These are phyloP conservation scores for Clangula hyemalis DNA, from an alignment of 2,797 vertebrate species.

Conservation along the genomic window DNA sequence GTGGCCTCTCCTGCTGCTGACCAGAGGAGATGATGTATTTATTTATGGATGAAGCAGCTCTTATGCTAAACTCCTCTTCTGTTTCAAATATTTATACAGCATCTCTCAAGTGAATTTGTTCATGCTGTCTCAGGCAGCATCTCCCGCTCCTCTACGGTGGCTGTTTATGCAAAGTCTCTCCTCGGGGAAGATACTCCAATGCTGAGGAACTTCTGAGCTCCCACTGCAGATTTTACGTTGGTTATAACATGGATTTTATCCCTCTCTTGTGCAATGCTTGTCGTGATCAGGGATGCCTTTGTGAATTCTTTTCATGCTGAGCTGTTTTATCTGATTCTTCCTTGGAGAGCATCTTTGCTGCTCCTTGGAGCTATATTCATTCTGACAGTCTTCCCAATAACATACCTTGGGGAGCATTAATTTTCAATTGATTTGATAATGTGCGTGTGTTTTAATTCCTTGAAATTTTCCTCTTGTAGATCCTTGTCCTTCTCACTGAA, in stretches of 20 bases:
- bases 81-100: slow-evolving; percentile 44
- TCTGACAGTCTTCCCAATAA: neutral
- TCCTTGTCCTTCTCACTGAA: neutral
- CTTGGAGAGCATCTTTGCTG: neutral
- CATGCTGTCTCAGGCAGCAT: neutral
- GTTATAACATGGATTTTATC: slow-evolving; percentile 22
- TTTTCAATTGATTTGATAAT: neutral
- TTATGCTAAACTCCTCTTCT: neutral
- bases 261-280: slow-evolving; percentile 24
- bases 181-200: neutral
- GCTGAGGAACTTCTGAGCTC: slow-evolving; percentile 29
- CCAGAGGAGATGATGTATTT: neutral
- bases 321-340: slow-evolving; percentile 29
- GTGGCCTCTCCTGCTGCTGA: neutral
- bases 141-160: neutral
- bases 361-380: neutral
- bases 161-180: slow-evolving; percentile 15
- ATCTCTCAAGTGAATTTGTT: slow-evolving; percentile 25
- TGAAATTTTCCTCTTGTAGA: neutral
- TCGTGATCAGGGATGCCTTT: neutral
- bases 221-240: neutral
- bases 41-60: neutral
- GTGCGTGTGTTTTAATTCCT: neutral
- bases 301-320: slow-evolving; percentile 12
- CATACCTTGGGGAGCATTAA: neutral